These are phyloP conservation scores for Chromis chromis DNA, from an alignment of 2,797 vertebrate genomes.

Conservation along the genomic window DNA sequence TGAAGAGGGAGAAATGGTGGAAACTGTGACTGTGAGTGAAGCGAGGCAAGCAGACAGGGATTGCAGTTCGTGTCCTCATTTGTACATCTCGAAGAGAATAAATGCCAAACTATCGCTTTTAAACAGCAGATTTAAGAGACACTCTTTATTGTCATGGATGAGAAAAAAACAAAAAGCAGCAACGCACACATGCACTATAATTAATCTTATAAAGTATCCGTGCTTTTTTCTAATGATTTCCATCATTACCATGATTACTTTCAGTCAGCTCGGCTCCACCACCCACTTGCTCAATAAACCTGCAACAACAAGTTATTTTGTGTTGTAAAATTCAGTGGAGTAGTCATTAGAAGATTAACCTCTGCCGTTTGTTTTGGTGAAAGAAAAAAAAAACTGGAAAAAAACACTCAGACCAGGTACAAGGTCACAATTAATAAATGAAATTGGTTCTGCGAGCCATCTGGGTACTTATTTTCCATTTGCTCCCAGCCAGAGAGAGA, in stretches of 20 bases:
- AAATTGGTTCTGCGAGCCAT: slow-evolving; percentile 72
- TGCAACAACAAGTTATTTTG: slow-evolving; percentile 32
- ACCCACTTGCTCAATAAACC: slow-evolving; percentile 42
- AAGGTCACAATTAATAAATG: slow-evolving; percentile 63
- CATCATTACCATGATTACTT: slow-evolving; percentile 45
- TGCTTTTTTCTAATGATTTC: slow-evolving; percentile 15
- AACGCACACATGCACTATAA: not conserved
- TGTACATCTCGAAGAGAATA: not conserved
- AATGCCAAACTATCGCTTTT: not conserved
- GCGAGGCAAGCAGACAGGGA: not conserved
- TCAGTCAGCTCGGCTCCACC: slow-evolving; percentile 33
- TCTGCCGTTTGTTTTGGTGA: slow-evolving; percentile 51
- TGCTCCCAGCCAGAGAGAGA: slow-evolving; percentile 27
- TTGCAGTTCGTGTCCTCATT: no score
- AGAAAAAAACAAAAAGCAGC: not conserved
- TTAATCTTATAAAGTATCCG: slow-evolving; percentile 20
- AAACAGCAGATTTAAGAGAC: not conserved
- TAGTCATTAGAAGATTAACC: slow-evolving; percentile 72
- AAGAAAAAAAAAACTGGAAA: not conserved
- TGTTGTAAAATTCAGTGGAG: slow-evolving; percentile 56
- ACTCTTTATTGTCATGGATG: not conserved
- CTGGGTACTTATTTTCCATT: slow-evolving; percentile 69
- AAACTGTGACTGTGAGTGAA: slow-evolving; percentile 8
- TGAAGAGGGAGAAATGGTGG: slow-evolving; percentile 10
- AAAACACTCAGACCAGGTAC: slow-evolving; percentile 50